These are phyloP conservation scores for Gallirallus australis DNA, from an alignment of 2,797 vertebrate species.

Conservation along the genomic window DNA sequence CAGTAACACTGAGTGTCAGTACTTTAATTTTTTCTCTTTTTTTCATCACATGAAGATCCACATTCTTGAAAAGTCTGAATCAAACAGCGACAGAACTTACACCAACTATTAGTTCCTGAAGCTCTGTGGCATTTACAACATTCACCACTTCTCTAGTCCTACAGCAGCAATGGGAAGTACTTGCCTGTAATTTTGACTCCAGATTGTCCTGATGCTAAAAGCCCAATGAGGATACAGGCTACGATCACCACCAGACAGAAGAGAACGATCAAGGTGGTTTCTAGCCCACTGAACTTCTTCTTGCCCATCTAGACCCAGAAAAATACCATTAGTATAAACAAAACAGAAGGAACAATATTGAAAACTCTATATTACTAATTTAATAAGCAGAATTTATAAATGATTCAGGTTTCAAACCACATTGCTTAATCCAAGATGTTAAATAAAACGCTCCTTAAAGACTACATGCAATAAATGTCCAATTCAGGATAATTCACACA, in stretches of 20 bases:
- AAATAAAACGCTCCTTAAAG: neutral
- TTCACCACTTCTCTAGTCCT: neutral
- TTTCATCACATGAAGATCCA: neutral
- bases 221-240: conserved; percentile 77
- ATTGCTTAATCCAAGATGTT: neutral
- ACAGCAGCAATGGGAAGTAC: neutral
- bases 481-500: neutral
- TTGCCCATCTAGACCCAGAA: conserved; percentile 82
- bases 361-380: neutral
- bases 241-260: conserved; percentile 76
- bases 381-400: neutral
- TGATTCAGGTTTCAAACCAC: neutral
- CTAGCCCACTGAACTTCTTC: conserved; percentile 83
- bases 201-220: conserved; percentile 76
- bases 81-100: neutral
- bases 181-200: conserved; percentile 44
- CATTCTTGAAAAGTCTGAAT: neutral
- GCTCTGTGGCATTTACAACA: neutral
- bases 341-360: neutral
- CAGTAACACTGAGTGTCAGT: neutral
- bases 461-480: neutral
- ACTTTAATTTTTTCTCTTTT: neutral
- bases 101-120: neutral
- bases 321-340: neutral
- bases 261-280: conserved; percentile 82